A percentile compares a stretch with the other conserved stretches of the same genome.
Evolutionary conservation across 2,113 vertebrate genomes (phyloP).

Genomic region (Mohoua ochrocephala): DNA sequence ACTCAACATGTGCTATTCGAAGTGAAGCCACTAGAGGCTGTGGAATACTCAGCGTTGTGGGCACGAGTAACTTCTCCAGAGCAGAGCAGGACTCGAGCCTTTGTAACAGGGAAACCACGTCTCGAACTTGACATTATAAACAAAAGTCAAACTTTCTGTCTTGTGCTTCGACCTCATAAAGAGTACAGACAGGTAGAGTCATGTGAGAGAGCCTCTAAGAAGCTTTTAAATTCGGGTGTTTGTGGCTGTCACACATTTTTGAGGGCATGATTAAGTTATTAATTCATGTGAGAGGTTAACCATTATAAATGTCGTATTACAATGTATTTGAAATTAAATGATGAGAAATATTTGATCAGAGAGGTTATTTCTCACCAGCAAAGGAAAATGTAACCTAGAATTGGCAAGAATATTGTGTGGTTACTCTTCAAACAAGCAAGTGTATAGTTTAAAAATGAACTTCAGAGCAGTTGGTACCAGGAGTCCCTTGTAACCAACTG

Average conservation of each 20-base stretch:
- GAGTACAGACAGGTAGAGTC: not conserved
- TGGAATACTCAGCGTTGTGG: not conserved
- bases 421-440: not conserved
- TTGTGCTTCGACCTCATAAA: not conserved
- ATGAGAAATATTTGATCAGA: not conserved
- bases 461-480: not conserved
- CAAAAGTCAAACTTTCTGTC: not conserved
- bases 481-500: not conserved
- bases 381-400: not conserved
- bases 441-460: not conserved
- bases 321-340: not conserved
- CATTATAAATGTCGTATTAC: not conserved
- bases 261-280: not conserved
- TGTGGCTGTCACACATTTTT: not conserved
- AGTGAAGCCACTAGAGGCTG: conserved; percentile 64
- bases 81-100: not conserved
- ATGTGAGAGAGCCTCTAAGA: not conserved
- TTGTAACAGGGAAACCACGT: not conserved
- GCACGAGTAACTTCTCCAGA: not conserved
- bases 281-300: not conserved
- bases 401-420: not conserved
- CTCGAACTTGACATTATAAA: not conserved
- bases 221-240: not conserved
- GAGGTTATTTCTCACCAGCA: not conserved
- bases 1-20: not conserved